phyloP scores from a whole-genome alignment of 37 sponge, comb jelly and placozoan genomes.

The Geodia barretti region DNA sequence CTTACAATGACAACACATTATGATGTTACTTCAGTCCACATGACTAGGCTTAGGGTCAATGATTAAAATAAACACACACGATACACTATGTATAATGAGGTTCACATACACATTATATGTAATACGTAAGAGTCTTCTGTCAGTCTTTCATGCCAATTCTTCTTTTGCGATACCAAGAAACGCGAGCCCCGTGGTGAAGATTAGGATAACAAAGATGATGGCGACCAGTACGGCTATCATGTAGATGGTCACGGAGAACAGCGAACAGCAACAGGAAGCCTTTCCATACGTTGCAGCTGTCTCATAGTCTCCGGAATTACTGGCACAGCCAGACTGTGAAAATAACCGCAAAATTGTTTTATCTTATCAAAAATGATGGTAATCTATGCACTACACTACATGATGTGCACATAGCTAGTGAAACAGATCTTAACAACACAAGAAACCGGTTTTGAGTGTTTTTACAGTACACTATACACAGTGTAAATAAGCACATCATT shows the following conservation, averaged over 20 bases:
- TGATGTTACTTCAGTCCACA: too few species aligned
- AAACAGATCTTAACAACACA: too few species aligned
- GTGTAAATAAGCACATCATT: too few species aligned
- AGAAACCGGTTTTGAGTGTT: too few species aligned
- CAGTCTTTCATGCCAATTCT: too few species aligned
- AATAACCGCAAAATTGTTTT: neutral
- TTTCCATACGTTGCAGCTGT: slow-evolving; percentile 14
- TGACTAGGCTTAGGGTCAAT: too few species aligned
- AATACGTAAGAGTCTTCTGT: neutral
- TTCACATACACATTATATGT: too few species aligned
- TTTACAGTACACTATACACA: too few species aligned
- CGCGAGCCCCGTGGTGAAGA: slow-evolving; percentile 9
- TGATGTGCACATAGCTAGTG: neutral
- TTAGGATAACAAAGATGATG: neutral
- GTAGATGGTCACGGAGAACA: neutral
- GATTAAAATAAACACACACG: too few species aligned
- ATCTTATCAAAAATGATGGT: too few species aligned
- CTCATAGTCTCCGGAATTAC: slow-evolving; percentile 33
- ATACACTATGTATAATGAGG: too few species aligned
- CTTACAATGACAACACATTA: too few species aligned
- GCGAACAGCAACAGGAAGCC: slow-evolving; percentile 17
- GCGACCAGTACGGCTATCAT: slow-evolving; percentile 5
- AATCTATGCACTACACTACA: neutral
- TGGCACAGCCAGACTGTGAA: neutral
- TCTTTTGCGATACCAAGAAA: neutral